Evolutionary conservation across 2,113 vertebrate genomes (phyloP).

Genomic region (Callorhinus ursinus): DNA sequence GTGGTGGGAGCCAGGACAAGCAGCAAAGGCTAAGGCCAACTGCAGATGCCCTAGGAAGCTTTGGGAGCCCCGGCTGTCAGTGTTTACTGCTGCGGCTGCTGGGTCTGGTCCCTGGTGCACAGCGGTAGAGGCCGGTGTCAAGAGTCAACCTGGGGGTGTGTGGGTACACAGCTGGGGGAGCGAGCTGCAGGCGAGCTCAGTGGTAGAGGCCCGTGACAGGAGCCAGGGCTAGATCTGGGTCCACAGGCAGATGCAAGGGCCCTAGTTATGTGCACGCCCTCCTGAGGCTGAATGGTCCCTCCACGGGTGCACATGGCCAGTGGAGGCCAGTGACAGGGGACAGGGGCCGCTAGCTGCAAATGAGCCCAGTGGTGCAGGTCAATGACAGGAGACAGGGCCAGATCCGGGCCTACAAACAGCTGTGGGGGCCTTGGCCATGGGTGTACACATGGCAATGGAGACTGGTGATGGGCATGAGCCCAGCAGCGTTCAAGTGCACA

Average conservation of each 20-base stretch:
- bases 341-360: neutral
- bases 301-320: neutral
- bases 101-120: neutral
- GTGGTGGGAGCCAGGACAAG: neutral
- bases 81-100: neutral
- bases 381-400: neutral
- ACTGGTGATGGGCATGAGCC: neutral
- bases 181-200: neutral
- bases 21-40: neutral
- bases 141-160: neutral
- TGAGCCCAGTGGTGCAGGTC: neutral
- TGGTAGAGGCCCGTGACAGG: neutral
- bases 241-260: neutral
- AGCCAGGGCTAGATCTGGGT: neutral
- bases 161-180: neutral
- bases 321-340: neutral
- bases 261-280: rapidly evolving
- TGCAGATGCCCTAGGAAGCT: neutral
- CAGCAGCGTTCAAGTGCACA: neutral
- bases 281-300: neutral
- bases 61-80: neutral
- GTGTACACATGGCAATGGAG: neutral
- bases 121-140: neutral
- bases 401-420: neutral
- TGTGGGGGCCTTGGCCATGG: neutral